These are phyloP conservation scores for Umimayanthus kanabou DNA, from an alignment of 92 coral and sea anemone species.

Conservation along the genomic window DNA sequence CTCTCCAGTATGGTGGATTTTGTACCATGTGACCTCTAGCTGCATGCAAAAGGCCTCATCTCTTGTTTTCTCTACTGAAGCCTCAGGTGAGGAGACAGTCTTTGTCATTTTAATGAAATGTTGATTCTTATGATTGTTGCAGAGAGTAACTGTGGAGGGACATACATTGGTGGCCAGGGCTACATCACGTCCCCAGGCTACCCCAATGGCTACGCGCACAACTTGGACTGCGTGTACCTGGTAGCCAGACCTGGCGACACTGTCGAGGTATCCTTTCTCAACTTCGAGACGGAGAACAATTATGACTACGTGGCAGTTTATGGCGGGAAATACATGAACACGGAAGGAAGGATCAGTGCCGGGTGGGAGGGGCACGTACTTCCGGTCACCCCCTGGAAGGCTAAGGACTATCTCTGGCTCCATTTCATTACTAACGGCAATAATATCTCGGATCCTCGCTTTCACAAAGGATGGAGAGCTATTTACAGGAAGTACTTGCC, in stretches of 20 bases:
- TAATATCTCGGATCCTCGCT: constrained; percentile 17
- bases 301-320: constrained; percentile 58
- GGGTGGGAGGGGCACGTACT: constrained; percentile 64
- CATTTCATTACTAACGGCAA: constrained; percentile 61
- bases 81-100: background rate
- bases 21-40: too few species aligned
- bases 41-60: background rate
- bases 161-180: constrained; percentile 60
- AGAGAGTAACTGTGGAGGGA: constrained; percentile 88
- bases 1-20: too few species aligned
- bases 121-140: background rate
- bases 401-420: constrained; percentile 57
- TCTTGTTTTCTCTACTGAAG: background rate
- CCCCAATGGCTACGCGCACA: constrained; percentile 75
- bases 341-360: constrained; percentile 30
- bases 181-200: constrained; percentile 71
- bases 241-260: constrained; percentile 67
- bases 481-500: constrained; percentile 58
- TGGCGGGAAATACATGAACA: constrained; percentile 50
- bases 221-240: constrained; percentile 86
- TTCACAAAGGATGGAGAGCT: constrained; percentile 65
- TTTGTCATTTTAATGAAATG: background rate
- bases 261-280: constrained; percentile 65
- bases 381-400: constrained; percentile 52
- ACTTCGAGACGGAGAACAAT: constrained; percentile 65